Evolutionary conservation across 2,888 invertebrate species (phyloP), one percentile per base, ranked within the genome.

Genomic region (Dastarcus helophoroides): DNA sequence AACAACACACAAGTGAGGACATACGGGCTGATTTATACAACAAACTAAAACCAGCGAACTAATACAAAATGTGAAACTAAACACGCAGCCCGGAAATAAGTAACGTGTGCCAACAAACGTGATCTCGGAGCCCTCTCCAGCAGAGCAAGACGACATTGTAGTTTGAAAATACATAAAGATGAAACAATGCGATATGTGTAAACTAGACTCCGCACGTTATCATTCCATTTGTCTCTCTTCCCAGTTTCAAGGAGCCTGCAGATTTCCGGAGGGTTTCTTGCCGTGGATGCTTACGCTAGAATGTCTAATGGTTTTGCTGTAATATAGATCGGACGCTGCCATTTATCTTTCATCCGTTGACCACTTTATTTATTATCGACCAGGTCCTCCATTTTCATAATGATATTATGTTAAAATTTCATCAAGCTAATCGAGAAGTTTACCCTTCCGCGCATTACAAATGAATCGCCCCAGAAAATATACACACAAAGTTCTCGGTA

Each of bases 91-190:
- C 53, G 58, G 58, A 58, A 56, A 56, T 56, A 54, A 53, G 51
- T 50, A 51, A 53, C 53, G 54, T 54, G 57, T 51, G 50, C 50
- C 48, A 47, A 41, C 37, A 47, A 45, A 51, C 53, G 52, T 51
- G 53, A 51, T 49, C 45, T 34, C 42, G 44, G 36, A 29, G 31
- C 26, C 19, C 23, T 24, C 23, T 23, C 10, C 24, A 23, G 24
- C 7, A 10, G 10, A n/a, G 15, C 22, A 29, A 6, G n/a, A 12
- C 43, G 36, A 38, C 38, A 44, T 36, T 40, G 41, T 45, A 47
- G 42, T 50, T 52, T 48, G 50, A 53, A 56, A 56, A 57, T 51
- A 53, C 54, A 54, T 54, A 55, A 53, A 56, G 56, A 58, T 56
- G 51, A 54, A 53, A 55, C 53, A 52, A 50, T 48, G 53, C 51